Evolutionary conservation across 2,113 vertebrate genomes (phyloP).

Genomic region (Tychaedon coryphoeus): DNA sequence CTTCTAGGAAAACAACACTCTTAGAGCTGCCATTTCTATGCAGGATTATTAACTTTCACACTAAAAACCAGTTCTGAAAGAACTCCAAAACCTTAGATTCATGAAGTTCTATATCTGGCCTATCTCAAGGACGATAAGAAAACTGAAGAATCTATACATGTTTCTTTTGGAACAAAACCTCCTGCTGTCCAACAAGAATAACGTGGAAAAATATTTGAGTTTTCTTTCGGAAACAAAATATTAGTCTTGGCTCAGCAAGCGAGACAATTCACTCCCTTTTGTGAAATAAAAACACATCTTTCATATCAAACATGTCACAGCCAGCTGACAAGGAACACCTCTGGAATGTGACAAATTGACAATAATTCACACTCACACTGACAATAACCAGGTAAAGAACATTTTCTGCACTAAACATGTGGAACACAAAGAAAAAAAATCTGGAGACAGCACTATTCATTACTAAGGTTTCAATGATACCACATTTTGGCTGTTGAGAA

Average conservation of each 20-base stretch:
- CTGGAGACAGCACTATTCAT: background rate
- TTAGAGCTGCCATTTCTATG: background rate
- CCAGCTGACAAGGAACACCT: constrained; percentile 67
- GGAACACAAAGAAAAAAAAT: background rate
- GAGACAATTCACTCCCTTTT: constrained; percentile 69
- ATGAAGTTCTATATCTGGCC: constrained; percentile 41
- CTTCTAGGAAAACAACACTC: background rate
- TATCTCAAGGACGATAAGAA: constrained; percentile 69
- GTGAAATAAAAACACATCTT: constrained; percentile 65
- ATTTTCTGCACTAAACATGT: background rate
- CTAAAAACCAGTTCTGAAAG: background rate
- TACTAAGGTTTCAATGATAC: background rate
- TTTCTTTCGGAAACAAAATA: constrained; percentile 79
- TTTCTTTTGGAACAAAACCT: constrained; percentile 76
- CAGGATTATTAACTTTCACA: background rate
- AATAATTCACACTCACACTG: constrained; percentile 33
- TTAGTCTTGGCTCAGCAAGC: constrained; percentile 76
- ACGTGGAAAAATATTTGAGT: constrained; percentile 72
- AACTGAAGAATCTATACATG: constrained; percentile 59
- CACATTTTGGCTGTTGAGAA: background rate
- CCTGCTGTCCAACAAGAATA: constrained; percentile 71
- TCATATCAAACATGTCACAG: constrained; percentile 59
- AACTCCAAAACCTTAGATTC: background rate
- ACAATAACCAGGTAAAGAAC: constrained; percentile 65
- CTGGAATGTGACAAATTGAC: constrained; percentile 49